These are phyloP conservation scores for Meiosimyza platycephala DNA, from an alignment of 2,888 invertebrate genomes.

Conservation along the genomic window DNA sequence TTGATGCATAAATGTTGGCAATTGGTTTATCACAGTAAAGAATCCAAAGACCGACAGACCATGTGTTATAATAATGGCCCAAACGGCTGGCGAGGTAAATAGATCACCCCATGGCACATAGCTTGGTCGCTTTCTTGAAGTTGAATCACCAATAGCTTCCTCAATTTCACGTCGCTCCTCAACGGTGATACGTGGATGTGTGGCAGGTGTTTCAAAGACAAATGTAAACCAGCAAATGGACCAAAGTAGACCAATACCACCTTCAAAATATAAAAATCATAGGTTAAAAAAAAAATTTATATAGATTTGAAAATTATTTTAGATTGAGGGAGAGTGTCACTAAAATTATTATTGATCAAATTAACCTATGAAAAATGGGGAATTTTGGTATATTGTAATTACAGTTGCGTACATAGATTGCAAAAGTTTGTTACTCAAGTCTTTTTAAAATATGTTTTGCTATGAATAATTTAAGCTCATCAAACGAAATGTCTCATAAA, in stretches of 20 bases:
- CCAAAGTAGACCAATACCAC: constrained; percentile 82
- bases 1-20: constrained; percentile 87
- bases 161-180: constrained; percentile 80
- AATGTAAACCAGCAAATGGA: constrained; percentile 84
- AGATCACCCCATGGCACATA: constrained; percentile 81
- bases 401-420: too few species aligned
- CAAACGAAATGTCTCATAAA: too few species aligned
- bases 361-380: too few species aligned
- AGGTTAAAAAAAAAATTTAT: too few species aligned
- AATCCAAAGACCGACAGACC: constrained; percentile 88
- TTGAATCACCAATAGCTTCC: constrained; percentile 76
- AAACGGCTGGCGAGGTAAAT: constrained; percentile 79
- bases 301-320: too few species aligned
- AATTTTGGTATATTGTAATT: too few species aligned
- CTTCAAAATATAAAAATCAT: constrained; percentile 56
- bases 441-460: too few species aligned
- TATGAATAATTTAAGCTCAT: too few species aligned
- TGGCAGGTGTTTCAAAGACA: constrained; percentile 83
- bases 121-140: constrained; percentile 71
- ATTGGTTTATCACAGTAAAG: constrained; percentile 87
- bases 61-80: constrained; percentile 87
- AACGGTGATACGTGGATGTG: constrained; percentile 82
- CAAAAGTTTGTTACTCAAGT: too few species aligned
- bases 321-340: too few species aligned
- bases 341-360: too few species aligned